Percentiles rank a stretch among this genome's conserved stretches.
phyloP scores from a whole-genome alignment of 1,140 invertebrate genomes.

The Paralvinella palmiformis region DNA sequence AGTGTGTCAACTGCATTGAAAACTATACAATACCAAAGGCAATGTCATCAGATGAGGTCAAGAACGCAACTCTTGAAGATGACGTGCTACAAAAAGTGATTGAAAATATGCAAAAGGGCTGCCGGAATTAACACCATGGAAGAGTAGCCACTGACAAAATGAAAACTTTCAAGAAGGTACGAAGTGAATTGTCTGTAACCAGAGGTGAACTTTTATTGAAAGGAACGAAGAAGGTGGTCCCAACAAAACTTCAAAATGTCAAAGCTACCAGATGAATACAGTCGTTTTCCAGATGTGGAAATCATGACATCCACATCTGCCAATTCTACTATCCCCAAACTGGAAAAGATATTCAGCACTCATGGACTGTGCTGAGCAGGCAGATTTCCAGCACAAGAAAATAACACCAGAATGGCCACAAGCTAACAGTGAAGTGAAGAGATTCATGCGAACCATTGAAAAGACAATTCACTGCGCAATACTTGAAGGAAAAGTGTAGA shows the following conservation, averaged over 20 bases:
- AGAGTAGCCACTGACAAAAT: slow-evolving; percentile 5
- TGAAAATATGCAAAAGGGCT: no score
- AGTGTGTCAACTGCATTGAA: not conserved
- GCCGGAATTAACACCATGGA: no score
- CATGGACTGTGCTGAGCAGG: no score
- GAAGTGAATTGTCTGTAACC: slow-evolving; percentile 1
- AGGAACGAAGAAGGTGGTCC: no score
- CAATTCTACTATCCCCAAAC: slow-evolving; percentile 14
- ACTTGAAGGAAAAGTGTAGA: slow-evolving; percentile 22
- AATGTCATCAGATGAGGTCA: no score
- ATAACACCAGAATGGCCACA: no score
- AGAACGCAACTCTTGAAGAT: no score
- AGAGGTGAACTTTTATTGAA: slow-evolving; percentile 1
- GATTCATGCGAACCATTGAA: slow-evolving; percentile 25
- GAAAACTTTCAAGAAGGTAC: slow-evolving; percentile 1
- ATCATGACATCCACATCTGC: slow-evolving; percentile 23
- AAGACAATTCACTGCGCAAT: slow-evolving; percentile 22
- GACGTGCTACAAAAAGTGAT: no score
- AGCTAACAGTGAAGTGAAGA: slow-evolving; percentile 27
- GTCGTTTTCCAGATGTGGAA: slow-evolving; percentile 29
- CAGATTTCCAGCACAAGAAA: no score
- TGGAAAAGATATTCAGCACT: slow-evolving; percentile 25
- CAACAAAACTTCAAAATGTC: no score
- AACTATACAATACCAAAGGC: not conserved
- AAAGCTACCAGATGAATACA: slow-evolving; percentile 29